phyloP scores from a whole-genome alignment of 2,888 invertebrate species.

The Rotaria socialis region DNA sequence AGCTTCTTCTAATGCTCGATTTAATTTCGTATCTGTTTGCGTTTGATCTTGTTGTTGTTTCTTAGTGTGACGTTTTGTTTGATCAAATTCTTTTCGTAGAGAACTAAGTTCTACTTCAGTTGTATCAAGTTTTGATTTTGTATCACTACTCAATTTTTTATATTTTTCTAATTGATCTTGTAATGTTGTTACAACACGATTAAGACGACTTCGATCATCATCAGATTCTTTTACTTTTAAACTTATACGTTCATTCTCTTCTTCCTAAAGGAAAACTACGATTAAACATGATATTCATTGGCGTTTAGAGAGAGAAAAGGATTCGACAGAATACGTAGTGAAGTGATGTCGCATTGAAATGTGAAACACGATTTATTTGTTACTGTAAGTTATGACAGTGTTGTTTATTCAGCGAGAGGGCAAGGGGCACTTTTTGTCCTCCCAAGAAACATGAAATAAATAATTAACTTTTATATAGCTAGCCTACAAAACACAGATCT shows the following conservation, averaged over 20 bases:
- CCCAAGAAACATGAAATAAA: no score
- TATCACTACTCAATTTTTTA: constrained; percentile 57
- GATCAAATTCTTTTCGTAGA: constrained; percentile 52
- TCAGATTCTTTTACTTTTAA: constrained; percentile 57
- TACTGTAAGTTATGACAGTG: no score
- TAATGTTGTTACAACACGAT: constrained; percentile 54
- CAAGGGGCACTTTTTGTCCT: no score
- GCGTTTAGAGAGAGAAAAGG: no score
- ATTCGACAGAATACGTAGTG: no score
- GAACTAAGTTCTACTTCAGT: constrained; percentile 54
- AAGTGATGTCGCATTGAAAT: no score
- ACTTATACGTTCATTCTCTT: constrained; percentile 54
- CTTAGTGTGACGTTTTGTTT: constrained; percentile 38
- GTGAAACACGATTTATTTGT: no score
- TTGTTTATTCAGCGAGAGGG: no score
- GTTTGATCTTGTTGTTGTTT: constrained; percentile 63
- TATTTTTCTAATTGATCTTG: constrained; percentile 59
- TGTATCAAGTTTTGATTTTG: constrained; percentile 55
- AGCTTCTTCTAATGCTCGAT: constrained; percentile 62
- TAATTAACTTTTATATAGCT: no score
- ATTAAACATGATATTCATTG: no score
- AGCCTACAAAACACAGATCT: no score
- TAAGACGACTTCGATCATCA: constrained; percentile 57
- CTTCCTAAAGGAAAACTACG: constrained; percentile 51
- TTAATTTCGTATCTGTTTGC: constrained; percentile 61